phyloP scores from a whole-genome alignment of 2,113 vertebrate genomes.

The Scalopus aquaticus region DNA sequence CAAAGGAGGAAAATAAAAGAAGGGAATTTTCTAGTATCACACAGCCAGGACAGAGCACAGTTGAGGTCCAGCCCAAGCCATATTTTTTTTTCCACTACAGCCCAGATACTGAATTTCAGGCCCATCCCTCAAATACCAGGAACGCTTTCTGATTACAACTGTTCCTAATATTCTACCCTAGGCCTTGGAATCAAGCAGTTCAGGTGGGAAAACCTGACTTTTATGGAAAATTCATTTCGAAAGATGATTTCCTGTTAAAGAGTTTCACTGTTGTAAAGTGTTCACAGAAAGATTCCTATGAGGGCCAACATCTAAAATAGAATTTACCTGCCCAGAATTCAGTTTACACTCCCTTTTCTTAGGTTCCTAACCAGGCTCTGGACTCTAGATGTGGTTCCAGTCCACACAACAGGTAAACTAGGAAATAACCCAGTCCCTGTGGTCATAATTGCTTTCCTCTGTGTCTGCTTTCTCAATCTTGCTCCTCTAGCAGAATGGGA shows the following conservation, averaged over 20 bases:
- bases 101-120: background rate
- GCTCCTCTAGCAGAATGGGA: background rate
- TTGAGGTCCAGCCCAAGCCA: background rate
- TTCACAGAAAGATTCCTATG: background rate
- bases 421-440: background rate
- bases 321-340: background rate
- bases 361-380: background rate
- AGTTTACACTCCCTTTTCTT: background rate
- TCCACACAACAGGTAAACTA: background rate
- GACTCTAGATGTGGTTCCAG: background rate
- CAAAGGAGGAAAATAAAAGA: slow-evolving; percentile 37
- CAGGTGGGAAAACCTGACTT: background rate
- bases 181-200: background rate
- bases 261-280: background rate
- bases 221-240: background rate
- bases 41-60: background rate
- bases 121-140: background rate
- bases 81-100: background rate
- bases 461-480: background rate
- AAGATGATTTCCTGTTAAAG: background rate
- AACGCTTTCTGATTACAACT: background rate
- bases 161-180: background rate
- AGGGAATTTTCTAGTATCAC: background rate
- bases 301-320: background rate
- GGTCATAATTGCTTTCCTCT: background rate